Conservation (phyloP, 1,140 invertebrate genomes). For the Teleogryllus occipitalis region DNA sequence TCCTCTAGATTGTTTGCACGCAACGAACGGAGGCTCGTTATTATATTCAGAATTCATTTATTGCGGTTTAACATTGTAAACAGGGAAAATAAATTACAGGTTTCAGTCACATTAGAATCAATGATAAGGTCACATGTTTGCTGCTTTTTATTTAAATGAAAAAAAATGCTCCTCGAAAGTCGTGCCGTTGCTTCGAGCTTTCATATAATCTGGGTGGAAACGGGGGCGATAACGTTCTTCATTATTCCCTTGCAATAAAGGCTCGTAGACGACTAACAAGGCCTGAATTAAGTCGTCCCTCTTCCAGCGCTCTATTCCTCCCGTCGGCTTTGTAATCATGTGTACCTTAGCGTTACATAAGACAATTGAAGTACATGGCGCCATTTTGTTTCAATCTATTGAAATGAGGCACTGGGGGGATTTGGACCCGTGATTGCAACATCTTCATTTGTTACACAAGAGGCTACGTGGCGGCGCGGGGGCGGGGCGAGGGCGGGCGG, state of each 20-base stretch:
- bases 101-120: too few relatives aligned
- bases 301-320: neutral
- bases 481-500: neutral
- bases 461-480: neutral
- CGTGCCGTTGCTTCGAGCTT: too few relatives aligned
- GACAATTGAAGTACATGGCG: neutral
- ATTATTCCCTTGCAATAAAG: neutral
- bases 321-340: neutral
- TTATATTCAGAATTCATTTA: too few relatives aligned
- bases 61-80: too few relatives aligned
- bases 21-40: too few relatives aligned
- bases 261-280: neutral
- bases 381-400: conserved; percentile 5
- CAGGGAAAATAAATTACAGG: too few relatives aligned
- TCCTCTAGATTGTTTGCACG: too few relatives aligned
- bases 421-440: neutral
- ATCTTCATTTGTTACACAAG: conserved; percentile 1
- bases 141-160: too few relatives aligned
- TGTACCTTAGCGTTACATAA: conserved; percentile 1
- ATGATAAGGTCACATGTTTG: too few relatives aligned
- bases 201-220: neutral
- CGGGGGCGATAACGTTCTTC: neutral
- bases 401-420: neutral
- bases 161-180: too few relatives aligned
- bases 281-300: neutral